Evolutionary conservation across 2,797 vertebrate genomes (phyloP), one percentile per base, ranked within the genome.

Genomic region (Iguana delicatissima): DNA sequence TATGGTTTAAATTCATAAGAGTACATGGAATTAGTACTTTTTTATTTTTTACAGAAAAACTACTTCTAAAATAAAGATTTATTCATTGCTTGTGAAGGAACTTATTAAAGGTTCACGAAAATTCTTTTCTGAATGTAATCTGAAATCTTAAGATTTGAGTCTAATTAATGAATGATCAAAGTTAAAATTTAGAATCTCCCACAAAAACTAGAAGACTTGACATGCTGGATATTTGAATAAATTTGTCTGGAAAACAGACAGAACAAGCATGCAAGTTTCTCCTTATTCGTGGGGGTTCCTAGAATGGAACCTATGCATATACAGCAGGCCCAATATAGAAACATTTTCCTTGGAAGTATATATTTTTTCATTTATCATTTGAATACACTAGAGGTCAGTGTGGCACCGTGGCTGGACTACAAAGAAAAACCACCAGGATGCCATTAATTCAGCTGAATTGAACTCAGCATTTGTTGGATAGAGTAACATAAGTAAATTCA

Each of bases 381-480:
- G 52, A 0, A 14, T 84, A 95, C 96, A 92, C 95, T 96, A 96
- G 96, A 95, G 95, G 96, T 93, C 96, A 94, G 92, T 96, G 93
- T 84, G 92, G 93, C 80, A 93, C 93, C 95, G 94, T 14, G 90
- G 89, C 76, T 90, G 6, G 29, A n/a, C 29, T 82, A 93, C 16
- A 67, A 35, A 85, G 32, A 50, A 76, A 86, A 74, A 55, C 12
- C 12, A 20, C n/a, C 7, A 26, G 16, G 50, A 42, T 26, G 22
- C 20, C 10, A 67, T 35, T 69, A 52, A 59, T 42, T 82, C 57
- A 26, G 16, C 20, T 9, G 46, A 67, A 79, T 55, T 16, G 35
- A 64, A 35, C 5, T 5, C 55, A 52, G 52, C 20, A 35, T 64
- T 73, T 67, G 32, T 50, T 22, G 7, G 9, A 73, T 73, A 82